Conservation (phyloP, 2,797 vertebrate species). For the Phylloscopus collybita region DNA sequence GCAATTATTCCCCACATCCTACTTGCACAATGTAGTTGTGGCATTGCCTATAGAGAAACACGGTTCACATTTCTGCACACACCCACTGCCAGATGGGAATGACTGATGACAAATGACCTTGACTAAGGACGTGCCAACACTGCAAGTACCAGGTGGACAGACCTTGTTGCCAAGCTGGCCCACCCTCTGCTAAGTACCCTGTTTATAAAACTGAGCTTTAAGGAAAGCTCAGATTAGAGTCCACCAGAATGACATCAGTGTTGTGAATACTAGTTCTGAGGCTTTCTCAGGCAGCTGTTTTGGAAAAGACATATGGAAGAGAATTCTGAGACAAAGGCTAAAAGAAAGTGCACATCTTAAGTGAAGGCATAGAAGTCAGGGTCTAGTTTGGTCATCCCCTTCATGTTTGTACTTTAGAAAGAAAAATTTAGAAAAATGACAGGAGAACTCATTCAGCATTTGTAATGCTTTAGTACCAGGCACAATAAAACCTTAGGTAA, state of each 20-base stretch:
- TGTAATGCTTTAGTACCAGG: neutral
- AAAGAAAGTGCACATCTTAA: neutral
- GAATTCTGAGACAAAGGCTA: neutral
- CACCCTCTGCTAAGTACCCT: neutral
- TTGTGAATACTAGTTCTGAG: neutral
- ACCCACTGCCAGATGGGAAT: neutral
- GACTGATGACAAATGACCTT: neutral
- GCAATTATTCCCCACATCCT: neutral
- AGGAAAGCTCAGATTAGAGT: neutral
- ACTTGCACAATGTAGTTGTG: neutral
- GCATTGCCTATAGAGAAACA: neutral
- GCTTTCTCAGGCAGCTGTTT: neutral
- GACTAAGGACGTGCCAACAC: neutral
- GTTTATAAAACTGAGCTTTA: neutral
- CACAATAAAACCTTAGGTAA: neutral
- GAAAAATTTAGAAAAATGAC: neutral
- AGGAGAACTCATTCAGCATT: neutral
- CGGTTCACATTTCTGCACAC: neutral
- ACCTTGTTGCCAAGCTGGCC: neutral
- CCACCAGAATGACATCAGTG: neutral
- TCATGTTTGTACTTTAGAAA: neutral
- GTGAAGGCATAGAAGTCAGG: rapidly evolving
- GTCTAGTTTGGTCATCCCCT: neutral
- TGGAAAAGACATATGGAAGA: neutral
- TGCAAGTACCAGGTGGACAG: neutral